Evolutionary conservation across 2,113 vertebrate genomes (phyloP).

Genomic region (Cavia aperea): DNA sequence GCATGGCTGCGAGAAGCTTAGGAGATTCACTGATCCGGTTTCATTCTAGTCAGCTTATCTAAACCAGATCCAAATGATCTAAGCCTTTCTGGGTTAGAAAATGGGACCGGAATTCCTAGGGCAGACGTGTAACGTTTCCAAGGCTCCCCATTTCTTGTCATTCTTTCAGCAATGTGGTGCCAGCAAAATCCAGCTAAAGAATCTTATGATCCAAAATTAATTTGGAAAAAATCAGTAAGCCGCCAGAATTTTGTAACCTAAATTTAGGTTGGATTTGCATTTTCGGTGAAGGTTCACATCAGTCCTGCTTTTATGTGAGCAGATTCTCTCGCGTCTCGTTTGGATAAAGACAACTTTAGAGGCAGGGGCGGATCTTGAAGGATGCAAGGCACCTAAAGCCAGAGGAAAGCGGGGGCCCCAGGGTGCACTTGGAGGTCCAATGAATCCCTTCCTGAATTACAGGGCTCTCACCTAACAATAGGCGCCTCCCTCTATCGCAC

Average conservation of each 20-base stretch:
- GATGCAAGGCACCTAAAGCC: fast-evolving
- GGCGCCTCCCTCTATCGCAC: background rate
- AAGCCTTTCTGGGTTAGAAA: conserved; percentile 55
- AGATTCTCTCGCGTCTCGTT: background rate
- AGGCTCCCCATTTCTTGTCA: conserved; percentile 56
- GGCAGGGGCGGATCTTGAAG: background rate
- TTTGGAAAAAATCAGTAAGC: conserved; percentile 65
- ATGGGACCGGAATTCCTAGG: conserved; percentile 39
- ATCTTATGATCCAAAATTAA: conserved; percentile 69
- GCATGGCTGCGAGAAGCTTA: conserved; percentile 50
- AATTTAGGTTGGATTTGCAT: conserved; percentile 54
- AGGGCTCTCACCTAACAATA: background rate
- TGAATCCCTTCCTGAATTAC: background rate
- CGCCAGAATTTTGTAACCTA: conserved; percentile 56
- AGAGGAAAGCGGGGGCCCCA: fast-evolving
- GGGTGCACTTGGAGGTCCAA: background rate
- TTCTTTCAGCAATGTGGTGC: conserved; percentile 28
- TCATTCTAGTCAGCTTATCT: conserved; percentile 58
- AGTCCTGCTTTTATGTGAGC: background rate
- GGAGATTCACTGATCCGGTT: conserved; percentile 48
- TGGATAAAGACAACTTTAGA: background rate
- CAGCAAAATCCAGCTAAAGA: conserved; percentile 64
- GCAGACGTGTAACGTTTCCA: conserved; percentile 45
- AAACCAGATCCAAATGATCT: conserved; percentile 61
- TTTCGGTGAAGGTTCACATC: conserved; percentile 37